These are phyloP conservation scores for Crotophaga sulcirostris DNA, from an alignment of 2,113 vertebrate genomes.

Conservation along the genomic window DNA sequence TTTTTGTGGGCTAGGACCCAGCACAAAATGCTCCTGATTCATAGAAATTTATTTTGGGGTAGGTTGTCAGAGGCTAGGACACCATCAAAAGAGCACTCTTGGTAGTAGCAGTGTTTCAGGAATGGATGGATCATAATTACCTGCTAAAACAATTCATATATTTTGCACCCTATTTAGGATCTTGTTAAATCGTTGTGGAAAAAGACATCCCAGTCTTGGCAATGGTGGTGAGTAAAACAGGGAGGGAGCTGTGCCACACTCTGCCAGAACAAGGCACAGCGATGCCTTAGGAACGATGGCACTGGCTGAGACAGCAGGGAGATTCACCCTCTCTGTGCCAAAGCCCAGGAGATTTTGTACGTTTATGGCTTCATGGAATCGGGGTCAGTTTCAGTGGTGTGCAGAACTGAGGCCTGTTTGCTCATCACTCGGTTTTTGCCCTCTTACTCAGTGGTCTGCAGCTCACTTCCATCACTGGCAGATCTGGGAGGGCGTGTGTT, in stretches of 20 bases:
- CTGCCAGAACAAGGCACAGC: background rate
- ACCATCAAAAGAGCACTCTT: background rate
- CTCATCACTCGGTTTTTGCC: background rate
- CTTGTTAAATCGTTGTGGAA: background rate
- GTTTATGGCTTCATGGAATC: background rate
- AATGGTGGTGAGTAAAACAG: background rate
- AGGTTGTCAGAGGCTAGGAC: background rate
- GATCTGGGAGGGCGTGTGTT: background rate
- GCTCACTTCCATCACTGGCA: background rate
- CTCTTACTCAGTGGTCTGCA: background rate
- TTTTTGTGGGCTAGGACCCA: background rate
- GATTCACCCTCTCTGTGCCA: background rate
- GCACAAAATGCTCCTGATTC: background rate
- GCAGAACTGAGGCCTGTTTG: background rate
- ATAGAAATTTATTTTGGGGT: background rate
- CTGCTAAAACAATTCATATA: background rate
- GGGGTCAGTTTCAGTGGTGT: background rate
- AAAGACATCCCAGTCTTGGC: background rate
- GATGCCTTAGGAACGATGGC: background rate
- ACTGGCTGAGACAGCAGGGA: background rate
- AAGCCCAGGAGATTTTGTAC: background rate
- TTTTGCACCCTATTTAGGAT: background rate
- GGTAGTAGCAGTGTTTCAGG: background rate
- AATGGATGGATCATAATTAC: background rate
- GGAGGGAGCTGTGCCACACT: background rate